Conservation (phyloP, 2,888 invertebrate species). For the Cryptosula pallasiana region DNA sequence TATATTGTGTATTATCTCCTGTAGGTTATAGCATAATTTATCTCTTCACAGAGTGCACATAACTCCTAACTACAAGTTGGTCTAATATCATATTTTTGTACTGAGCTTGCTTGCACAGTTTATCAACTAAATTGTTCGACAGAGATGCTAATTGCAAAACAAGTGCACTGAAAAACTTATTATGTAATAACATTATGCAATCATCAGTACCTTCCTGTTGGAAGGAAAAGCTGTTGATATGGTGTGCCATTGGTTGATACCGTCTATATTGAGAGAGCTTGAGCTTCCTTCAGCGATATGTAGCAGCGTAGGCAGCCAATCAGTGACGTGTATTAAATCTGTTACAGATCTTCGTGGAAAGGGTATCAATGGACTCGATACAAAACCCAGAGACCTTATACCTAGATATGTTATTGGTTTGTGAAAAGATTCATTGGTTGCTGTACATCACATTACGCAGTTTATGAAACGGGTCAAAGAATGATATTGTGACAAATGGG, state of each 20-base stretch:
- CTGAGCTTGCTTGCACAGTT: neutral
- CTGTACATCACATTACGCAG: neutral
- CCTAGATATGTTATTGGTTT: neutral
- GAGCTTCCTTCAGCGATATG: neutral
- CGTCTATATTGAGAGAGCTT: neutral
- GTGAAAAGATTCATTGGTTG: neutral
- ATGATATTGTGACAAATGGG: too few relatives aligned
- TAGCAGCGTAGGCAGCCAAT: slow-evolving; percentile 10
- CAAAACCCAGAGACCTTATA: slow-evolving; percentile 2
- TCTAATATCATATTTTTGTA: too few relatives aligned
- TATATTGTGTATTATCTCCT: slow-evolving; percentile 17
- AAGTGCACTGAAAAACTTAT: too few relatives aligned
- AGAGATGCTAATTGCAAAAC: too few relatives aligned
- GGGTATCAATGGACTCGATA: neutral
- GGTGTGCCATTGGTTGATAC: slow-evolving; percentile 22
- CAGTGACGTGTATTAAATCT: slow-evolving; percentile 17
- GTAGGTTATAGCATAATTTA: neutral
- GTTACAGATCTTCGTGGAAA: neutral
- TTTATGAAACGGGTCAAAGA: too few relatives aligned
- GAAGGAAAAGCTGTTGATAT: neutral
- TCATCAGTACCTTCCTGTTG: neutral
- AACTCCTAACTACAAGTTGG: too few relatives aligned
- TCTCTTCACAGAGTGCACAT: neutral
- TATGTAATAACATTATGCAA: too few relatives aligned
- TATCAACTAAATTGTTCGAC: too few relatives aligned